Percentiles rank a stretch among this genome's conserved stretches.
phyloP scores from a whole-genome alignment of 2,888 invertebrate species.

The Hofmannophila pseudospretella region DNA sequence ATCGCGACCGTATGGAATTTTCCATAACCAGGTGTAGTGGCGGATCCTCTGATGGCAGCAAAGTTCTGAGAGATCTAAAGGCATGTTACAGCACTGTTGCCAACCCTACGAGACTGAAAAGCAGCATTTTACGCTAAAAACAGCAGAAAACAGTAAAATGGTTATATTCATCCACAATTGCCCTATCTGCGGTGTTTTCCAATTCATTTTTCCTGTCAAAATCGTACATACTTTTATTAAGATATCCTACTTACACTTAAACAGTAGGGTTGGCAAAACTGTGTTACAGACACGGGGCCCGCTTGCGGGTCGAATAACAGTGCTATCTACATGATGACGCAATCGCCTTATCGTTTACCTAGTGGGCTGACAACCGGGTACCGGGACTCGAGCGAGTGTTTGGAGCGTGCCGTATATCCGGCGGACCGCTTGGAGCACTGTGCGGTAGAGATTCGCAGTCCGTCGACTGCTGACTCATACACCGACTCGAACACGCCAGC shows the following conservation, averaged over 20 bases:
- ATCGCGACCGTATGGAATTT: conserved; percentile 9
- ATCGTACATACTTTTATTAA: too few relatives aligned
- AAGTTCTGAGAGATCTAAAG: conserved; percentile 58
- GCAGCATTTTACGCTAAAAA: too few relatives aligned
- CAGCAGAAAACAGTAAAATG: too few relatives aligned
- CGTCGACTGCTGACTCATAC: conserved; percentile 35
- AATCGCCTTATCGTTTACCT: conserved; percentile 68
- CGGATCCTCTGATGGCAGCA: conserved; percentile 22
- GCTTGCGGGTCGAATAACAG: conserved; percentile 35
- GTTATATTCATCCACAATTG: too few relatives aligned
- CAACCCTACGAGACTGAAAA: too few relatives aligned
- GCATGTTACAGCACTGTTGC: too few relatives aligned
- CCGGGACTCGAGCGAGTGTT: conserved; percentile 46
- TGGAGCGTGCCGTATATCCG: conserved; percentile 35
- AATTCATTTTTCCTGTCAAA: too few relatives aligned
- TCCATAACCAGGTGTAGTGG: conserved; percentile 15
- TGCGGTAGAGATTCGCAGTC: conserved; percentile 32
- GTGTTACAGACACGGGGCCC: conserved; percentile 53
- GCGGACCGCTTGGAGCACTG: conserved; percentile 31
- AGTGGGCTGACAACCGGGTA: conserved; percentile 74
- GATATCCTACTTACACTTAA: too few relatives aligned
- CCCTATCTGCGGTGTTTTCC: too few relatives aligned
- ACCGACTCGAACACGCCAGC: conserved; percentile 41
- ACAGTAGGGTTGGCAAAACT: too few relatives aligned
- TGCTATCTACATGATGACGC: conserved; percentile 36